These are phyloP conservation scores for Rhagonycha fulva DNA, from an alignment of 2,888 invertebrate species.

Conservation along the genomic window DNA sequence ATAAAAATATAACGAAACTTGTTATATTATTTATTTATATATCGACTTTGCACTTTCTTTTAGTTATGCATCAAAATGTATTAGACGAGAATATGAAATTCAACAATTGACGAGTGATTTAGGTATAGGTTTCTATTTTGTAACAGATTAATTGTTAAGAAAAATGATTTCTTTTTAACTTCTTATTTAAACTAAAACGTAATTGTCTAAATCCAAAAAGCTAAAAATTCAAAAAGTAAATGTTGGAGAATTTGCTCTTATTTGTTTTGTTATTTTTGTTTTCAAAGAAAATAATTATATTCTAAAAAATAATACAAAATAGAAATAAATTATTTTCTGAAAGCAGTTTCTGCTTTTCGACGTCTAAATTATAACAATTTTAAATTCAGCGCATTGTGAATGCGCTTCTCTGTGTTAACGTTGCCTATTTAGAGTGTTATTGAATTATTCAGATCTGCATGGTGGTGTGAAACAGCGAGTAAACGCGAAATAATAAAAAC, in stretches of 20 bases:
- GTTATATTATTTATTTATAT: neutral
- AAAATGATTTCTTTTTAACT: neutral
- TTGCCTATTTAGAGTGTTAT: slow-evolving; percentile 51
- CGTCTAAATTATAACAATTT: slow-evolving; percentile 28
- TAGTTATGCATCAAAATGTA: neutral
- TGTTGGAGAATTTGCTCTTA: neutral
- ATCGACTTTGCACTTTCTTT: neutral
- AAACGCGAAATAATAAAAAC: slow-evolving; percentile 50
- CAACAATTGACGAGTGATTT: neutral
- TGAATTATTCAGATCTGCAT: slow-evolving; percentile 52
- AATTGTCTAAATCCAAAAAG: neutral
- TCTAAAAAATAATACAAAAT: slow-evolving; percentile 22
- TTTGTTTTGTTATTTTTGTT: slow-evolving; percentile 18
- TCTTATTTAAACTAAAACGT: no score
- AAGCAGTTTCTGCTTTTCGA: slow-evolving; percentile 25
- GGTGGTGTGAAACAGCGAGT: slow-evolving; percentile 50
- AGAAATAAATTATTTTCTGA: slow-evolving; percentile 24
- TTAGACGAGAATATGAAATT: neutral
- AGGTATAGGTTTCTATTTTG: neutral
- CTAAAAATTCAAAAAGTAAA: neutral
- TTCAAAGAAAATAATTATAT: slow-evolving; percentile 21
- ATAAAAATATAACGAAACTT: slow-evolving; percentile 2
- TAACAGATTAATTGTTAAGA: neutral
- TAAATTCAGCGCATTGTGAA: slow-evolving; percentile 31
- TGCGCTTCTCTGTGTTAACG: slow-evolving; percentile 48